A percentile compares a stretch with the other conserved stretches of the same genome.
Conservation (phyloP, 1,140 invertebrate genomes). For the Eurosta solidaginis region DNA sequence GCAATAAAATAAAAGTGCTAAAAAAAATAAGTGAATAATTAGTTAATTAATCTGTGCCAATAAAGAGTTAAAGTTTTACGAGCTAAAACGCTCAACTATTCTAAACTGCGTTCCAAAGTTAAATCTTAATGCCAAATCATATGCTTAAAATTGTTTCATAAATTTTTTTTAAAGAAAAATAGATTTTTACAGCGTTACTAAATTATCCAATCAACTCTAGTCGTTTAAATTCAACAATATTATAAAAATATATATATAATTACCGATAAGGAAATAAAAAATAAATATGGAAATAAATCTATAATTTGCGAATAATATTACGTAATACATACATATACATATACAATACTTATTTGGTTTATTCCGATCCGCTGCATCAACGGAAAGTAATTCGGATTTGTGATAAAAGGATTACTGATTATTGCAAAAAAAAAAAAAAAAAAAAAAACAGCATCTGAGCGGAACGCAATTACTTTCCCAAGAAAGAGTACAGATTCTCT, state of each 20-base stretch:
- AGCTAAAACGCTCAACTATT: neutral
- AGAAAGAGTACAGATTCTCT: neutral
- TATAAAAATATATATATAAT: neutral
- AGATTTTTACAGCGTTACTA: neutral
- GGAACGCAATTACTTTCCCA: neutral
- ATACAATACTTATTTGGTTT: too few relatives aligned
- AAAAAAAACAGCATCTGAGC: too few relatives aligned
- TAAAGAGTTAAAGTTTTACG: neutral
- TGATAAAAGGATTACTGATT: too few relatives aligned
- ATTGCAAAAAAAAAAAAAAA: too few relatives aligned
- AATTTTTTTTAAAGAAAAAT: neutral
- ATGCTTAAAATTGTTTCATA: neutral
- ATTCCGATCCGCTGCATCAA: too few relatives aligned
- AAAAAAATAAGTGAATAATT: neutral
- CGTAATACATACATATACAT: too few relatives aligned
- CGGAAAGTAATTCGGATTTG: too few relatives aligned
- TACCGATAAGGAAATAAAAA: too few relatives aligned
- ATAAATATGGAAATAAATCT: too few relatives aligned
- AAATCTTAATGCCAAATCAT: slow-evolving; percentile 15
- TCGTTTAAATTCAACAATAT: neutral
- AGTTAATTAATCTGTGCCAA: neutral
- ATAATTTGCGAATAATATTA: too few relatives aligned
- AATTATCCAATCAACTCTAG: neutral
- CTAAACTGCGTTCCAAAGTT: neutral
- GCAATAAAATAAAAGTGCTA: neutral